These are phyloP conservation scores for Arrhopalites spinosus DNA, from an alignment of 2,888 invertebrate genomes.

Conservation along the genomic window DNA sequence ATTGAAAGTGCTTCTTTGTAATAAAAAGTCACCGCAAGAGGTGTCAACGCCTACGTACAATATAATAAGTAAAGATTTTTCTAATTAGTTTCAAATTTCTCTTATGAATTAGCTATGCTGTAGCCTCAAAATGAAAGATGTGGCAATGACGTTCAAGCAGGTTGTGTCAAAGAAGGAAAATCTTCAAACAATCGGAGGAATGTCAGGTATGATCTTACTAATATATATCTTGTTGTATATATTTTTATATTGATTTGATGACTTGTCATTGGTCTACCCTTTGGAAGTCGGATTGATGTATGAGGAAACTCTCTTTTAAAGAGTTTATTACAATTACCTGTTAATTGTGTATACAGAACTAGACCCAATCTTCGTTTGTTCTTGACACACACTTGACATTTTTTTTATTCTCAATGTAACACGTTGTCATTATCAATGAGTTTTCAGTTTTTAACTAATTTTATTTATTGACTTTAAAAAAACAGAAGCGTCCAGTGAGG, in stretches of 20 bases:
- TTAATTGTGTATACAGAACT: too few species aligned
- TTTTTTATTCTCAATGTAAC: too few species aligned
- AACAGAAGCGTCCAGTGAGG: conserved; percentile 81
- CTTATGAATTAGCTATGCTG: conserved; percentile 69
- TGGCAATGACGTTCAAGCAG: conserved; percentile 90
- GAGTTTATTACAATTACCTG: too few species aligned
- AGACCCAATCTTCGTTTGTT: too few species aligned
- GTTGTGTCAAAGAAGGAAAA: conserved; percentile 90
- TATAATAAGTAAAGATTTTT: background rate
- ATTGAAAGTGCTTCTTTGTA: background rate
- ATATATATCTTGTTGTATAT: too few species aligned
- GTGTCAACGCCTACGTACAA: conserved; percentile 11
- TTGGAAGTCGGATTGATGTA: background rate
- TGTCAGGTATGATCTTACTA: conserved; percentile 91
- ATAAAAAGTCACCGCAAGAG: background rate
- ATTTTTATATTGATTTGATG: too few species aligned
- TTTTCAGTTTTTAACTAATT: too few species aligned
- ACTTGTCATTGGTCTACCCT: too few species aligned
- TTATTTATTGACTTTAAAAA: too few species aligned
- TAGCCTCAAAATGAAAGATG: conserved; percentile 86
- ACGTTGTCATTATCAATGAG: too few species aligned
- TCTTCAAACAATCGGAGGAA: conserved; percentile 88
- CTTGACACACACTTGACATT: too few species aligned
- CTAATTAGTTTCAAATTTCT: conserved; percentile 24
- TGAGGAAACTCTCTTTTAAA: background rate